Base-by-base conservation (phyloP, 23 tunicate species). In the Halocynthia roretzi region DNA sequence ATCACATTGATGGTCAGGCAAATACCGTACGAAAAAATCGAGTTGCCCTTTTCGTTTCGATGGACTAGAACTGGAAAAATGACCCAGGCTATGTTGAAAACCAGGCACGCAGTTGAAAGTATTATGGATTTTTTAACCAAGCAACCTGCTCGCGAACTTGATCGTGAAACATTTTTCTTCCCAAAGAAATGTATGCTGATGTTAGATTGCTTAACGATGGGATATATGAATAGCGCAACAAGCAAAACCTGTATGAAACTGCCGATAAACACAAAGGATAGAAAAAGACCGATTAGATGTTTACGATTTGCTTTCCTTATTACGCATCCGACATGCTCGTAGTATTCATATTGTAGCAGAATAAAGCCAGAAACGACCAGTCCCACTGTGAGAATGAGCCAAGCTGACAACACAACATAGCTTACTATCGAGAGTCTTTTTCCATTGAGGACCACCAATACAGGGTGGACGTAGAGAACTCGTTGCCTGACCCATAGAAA, bases 401-500 rank as follows among this genome's bases (percentile, higher is more conserved):
- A 86, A n/a, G 81, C 21, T 10, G 69, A 50, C 50, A 86, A n/a
- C 51, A 81, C 40, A 2, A 51, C 20, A 58, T 56, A 86, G 54
- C 85, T 86, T 7, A 80, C 19, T 14, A 76, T 58, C 8, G 61
- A 67, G 18, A 81, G 61, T 14, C 17, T 21, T 21, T 17, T 75
- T 67, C 61, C 81, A 63, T 81, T 86, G 7, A 86, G 75, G 8
- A 54, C 54, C 60, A 60, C 50, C 81, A 86, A 67, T 23, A 85
- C 75, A 8, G 84, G 81, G 54, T 80, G 77, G 23, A 86, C 57
- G 77, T 80, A 86, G 54, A 87, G 71, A 55, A 86, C 82, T 23
- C 91, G 63, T 60, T 86, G 91, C 48, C 91, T 57, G 52, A 80
- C 55, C 91, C 91, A 86, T 17, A 86, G 68, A 80, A 86, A 86